A percentile compares a stretch with the other conserved stretches of the same genome.
Conservation (phyloP, 1,140 invertebrate genomes). For the Apolygus lucorum region DNA sequence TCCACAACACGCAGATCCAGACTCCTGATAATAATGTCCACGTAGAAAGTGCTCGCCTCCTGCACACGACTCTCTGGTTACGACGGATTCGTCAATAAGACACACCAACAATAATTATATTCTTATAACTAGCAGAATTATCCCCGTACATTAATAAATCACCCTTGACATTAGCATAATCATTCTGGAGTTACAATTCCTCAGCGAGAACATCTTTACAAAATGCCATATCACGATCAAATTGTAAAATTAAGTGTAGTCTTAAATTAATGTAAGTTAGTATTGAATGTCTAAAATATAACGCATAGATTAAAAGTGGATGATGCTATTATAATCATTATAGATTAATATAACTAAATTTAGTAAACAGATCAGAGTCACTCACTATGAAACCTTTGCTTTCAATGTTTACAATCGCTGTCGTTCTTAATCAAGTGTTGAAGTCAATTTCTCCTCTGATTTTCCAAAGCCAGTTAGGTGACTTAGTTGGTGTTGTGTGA, state of each 20-base stretch:
- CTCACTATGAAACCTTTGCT: neutral
- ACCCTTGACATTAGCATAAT: neutral
- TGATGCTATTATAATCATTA: neutral
- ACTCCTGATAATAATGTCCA: too few relatives aligned
- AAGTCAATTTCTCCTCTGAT: too few relatives aligned
- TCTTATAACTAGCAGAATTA: too few relatives aligned
- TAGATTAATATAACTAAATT: neutral
- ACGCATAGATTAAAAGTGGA: neutral
- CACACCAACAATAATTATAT: too few relatives aligned
- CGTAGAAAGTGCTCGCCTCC: too few relatives aligned
- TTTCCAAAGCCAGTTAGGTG: too few relatives aligned
- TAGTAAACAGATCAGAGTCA: neutral
- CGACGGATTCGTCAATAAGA: too few relatives aligned
- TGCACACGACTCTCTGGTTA: too few relatives aligned
- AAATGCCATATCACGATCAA: neutral
- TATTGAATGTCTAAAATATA: neutral
- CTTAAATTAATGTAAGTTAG: neutral
- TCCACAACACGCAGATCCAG: too few relatives aligned
- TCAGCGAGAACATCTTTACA: neutral
- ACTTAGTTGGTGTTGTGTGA: too few relatives aligned
- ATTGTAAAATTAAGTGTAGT: neutral
- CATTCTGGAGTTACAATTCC: neutral
- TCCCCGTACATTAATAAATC: neutral
- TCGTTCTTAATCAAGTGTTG: too few relatives aligned
- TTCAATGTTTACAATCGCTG: neutral